Evolutionary conservation across 1,140 invertebrate species (phyloP), one percentile per base, ranked within the genome.

Genomic region (Drosophila mojavensis): DNA sequence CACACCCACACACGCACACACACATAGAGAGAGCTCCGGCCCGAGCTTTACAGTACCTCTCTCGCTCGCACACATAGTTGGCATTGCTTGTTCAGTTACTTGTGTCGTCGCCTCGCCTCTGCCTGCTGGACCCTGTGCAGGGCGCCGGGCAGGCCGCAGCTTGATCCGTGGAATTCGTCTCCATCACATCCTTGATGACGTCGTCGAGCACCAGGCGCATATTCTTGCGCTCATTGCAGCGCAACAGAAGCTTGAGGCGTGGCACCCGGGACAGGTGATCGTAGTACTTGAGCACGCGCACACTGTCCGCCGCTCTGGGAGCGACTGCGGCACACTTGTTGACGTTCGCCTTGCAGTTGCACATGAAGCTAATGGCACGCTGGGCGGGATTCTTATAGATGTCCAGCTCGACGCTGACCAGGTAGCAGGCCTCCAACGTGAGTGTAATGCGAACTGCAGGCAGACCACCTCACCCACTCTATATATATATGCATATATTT

Each of bases 361-460:
- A 88, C 53, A 78, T n/a, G 11, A 89, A 80, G 43, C 79, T 88
- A 1, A 89, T 45, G 1, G 59, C 39, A 24, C 80, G 75, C 0
- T 69, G 50, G 4, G 26, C 43, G 3, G 79, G 55, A 53, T 55
- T 28, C 10, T 11, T 56, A 15, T 60, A 45, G 24, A 79, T 63
- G 45, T 88, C 74, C 10, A 78, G 62, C 17, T 78, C 74, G 1
- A 81, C 47, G 62, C 77, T 90, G 54, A 83, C 78, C 69, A 91
- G 68, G 33, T 90, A 91, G 50, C 90, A 88, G 1, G 90, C 74
- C 26, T 91, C 85, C 71, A 91, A 7, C 0, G 78, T 63, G 17
- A 91, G 15, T 11, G 81, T 74, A 26, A 91, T 72, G 7, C 90
- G 68, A 50, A 82, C 84, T 89, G 15, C 0, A 39, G 9, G 13